Conservation (phyloP, 2,113 vertebrate species). For the Psephotus haematonotus region DNA sequence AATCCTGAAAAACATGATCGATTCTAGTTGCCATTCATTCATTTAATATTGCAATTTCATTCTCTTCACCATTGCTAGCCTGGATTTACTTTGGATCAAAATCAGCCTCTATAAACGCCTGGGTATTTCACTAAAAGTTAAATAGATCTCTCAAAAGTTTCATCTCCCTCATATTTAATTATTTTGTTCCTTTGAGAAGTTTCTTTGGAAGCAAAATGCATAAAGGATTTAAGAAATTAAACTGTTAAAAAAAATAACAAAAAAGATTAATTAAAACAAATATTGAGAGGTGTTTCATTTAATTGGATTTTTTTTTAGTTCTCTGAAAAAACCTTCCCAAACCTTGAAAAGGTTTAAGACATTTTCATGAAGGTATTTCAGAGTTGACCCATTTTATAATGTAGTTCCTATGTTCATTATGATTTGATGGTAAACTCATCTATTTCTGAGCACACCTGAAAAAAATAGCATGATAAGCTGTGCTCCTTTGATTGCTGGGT, state of each 20-base stretch:
- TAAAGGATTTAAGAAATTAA: neutral
- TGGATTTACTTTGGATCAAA: neutral
- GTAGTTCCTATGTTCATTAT: neutral
- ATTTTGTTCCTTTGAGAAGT: neutral
- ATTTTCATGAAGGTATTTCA: neutral
- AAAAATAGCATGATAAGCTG: neutral
- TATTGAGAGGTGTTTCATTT: neutral
- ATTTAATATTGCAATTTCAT: neutral
- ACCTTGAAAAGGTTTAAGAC: neutral
- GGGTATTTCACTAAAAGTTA: neutral
- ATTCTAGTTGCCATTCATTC: neutral
- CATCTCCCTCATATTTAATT: neutral
- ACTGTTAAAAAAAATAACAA: fast-evolving
- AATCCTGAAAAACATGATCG: neutral
- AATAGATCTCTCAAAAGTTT: neutral
- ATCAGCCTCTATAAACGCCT: neutral
- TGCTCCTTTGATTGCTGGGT: neutral
- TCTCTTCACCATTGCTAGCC: neutral
- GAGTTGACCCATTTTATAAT: neutral
- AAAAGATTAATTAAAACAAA: neutral
- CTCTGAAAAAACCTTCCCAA: neutral
- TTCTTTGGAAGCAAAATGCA: neutral
- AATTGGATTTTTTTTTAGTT: neutral
- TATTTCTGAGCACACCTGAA: neutral
- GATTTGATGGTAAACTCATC: neutral